Base-by-base conservation (phyloP, 2,888 invertebrate species). In the Cecidostiba fungosa region DNA sequence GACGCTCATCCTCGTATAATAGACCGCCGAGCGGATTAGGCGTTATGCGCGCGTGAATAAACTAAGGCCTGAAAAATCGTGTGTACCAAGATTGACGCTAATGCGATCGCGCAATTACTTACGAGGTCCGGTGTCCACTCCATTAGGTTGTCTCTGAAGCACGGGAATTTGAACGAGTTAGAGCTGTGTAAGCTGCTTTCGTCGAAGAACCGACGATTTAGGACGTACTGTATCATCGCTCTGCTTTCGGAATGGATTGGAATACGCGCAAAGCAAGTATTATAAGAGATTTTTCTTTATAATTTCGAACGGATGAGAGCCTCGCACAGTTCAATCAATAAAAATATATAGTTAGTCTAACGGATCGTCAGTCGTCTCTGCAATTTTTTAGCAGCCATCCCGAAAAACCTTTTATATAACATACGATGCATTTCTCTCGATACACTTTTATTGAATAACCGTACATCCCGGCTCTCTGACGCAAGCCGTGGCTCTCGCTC, bases 101-200 rank as follows among this genome's bases (percentile, higher is more conserved):
- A 77, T 66, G 78, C 69, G 69, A 69, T 16, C 54, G 77, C 39
- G 77, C 77, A 83, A 83, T 83, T 83, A 77, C 82, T 83, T n/a
- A 69, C 59, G 54, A 16, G 39, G n/a, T 26, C 14, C 39, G 66
- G 32, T 16, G 29, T 29, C 32, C 32, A 29, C 3, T 19, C 70
- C 39, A 72, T 32, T 32, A 32, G 19, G 32, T 70, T 23, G 59
- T 59, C 19, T 59, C 14, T 4, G 16, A 16, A 2, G 29, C 14
- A 29, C 66, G 66, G 23, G 23, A 39, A 43, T 59, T 36, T 36
- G 59, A 77, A 59, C 77, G 77, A 59, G 59, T 77, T 72, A 43
- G 72, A 72, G 43, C 4, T 3, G 43, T 43, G 43, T 72, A 72
- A 72, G 72, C 72, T 72, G 72, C 72, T 72, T 72, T 47, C 39